These are phyloP conservation scores for Dione vanillae DNA, from an alignment of 2,888 invertebrate genomes.

Conservation along the genomic window DNA sequence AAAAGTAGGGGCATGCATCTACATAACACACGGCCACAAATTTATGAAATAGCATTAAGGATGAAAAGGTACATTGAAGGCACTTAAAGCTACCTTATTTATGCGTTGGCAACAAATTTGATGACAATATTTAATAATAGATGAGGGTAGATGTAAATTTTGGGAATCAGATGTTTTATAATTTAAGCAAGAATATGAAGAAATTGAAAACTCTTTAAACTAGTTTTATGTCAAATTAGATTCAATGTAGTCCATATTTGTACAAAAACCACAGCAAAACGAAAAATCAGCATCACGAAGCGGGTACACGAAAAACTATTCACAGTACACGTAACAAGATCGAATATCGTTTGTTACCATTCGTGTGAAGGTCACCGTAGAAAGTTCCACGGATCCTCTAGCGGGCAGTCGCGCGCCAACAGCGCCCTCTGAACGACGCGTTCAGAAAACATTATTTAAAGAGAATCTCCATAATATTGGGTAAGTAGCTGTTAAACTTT, in stretches of 20 bases:
- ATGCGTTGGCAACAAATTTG: conserved; percentile 33
- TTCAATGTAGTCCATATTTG: too few relatives aligned
- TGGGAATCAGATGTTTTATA: neutral
- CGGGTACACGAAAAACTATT: conserved; percentile 33
- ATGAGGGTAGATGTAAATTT: conserved; percentile 9
- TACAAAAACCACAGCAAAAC: conserved; percentile 9
- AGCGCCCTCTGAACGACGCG: conserved; percentile 48
- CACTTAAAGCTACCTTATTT: conserved; percentile 13
- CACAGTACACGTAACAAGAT: conserved; percentile 29
- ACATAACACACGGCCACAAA: conserved; percentile 25
- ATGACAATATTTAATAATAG: neutral
- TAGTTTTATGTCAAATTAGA: neutral
- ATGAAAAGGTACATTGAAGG: conserved; percentile 17
- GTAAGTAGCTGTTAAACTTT: neutral
- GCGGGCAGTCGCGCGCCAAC: conserved; percentile 55
- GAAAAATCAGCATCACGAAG: conserved; percentile 28
- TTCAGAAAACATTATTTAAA: conserved; percentile 19
- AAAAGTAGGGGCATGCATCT: conserved; percentile 18
- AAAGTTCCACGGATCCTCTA: conserved; percentile 60
- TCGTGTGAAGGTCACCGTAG: conserved; percentile 65
- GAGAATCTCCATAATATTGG: neutral
- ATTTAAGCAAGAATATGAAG: neutral
- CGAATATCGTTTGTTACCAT: conserved; percentile 60
- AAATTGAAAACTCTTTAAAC: neutral
- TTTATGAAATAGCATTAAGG: conserved; percentile 20